Percentiles rank a stretch among this genome's conserved stretches.
These are phyloP conservation scores for Apteryx mantelli DNA, from an alignment of 2,113 vertebrate species.

Conservation along the genomic window DNA sequence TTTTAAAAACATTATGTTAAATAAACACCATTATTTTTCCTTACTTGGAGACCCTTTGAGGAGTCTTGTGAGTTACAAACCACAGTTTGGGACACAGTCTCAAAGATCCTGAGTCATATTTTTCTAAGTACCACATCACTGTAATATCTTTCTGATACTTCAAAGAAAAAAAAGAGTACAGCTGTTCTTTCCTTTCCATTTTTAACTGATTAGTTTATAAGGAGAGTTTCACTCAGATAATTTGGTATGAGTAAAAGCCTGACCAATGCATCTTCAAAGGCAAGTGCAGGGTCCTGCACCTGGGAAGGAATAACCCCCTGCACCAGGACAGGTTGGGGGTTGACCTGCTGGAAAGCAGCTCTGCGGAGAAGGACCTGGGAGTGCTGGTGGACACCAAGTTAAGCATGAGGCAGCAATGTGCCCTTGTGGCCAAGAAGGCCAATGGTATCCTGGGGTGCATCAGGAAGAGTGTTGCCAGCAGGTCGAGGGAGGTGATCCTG, in stretches of 20 bases:
- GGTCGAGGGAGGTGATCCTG: too few relatives aligned
- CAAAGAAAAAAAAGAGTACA: not conserved
- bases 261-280: not conserved
- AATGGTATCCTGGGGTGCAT: too few relatives aligned
- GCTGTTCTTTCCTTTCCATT: not conserved
- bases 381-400: too few relatives aligned
- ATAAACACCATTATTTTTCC: not conserved
- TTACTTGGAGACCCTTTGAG: not conserved
- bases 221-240: not conserved
- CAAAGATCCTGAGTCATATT: not conserved
- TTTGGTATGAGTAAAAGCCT: not conserved
- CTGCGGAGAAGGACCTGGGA: too few relatives aligned
- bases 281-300: too few relatives aligned
- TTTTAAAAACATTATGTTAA: not conserved
- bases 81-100: not conserved
- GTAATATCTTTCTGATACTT: not conserved
- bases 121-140: not conserved
- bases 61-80: not conserved
- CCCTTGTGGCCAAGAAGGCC: too few relatives aligned
- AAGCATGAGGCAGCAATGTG: too few relatives aligned
- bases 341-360: too few relatives aligned
- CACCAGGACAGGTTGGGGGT: too few relatives aligned
- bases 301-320: too few relatives aligned
- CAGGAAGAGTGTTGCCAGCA: too few relatives aligned
- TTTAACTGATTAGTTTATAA: not conserved